Percentiles rank a stretch among this genome's conserved stretches.
These are phyloP conservation scores for Didymodactylos carnosus DNA, from an alignment of 2,888 invertebrate species.

Conservation along the genomic window DNA sequence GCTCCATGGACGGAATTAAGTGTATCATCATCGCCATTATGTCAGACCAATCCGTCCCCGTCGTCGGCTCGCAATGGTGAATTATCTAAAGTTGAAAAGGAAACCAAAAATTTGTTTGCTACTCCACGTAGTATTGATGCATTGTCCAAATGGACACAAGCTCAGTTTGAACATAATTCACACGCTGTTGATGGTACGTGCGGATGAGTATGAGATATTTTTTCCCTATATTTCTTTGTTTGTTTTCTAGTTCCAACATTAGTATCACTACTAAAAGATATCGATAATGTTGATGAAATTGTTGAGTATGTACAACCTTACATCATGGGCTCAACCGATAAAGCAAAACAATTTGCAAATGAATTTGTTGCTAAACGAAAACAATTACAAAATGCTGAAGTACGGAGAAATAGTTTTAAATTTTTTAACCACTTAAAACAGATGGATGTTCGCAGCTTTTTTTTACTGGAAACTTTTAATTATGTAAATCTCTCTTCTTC, in stretches of 20 bases:
- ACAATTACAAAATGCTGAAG: neutral
- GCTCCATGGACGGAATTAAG: neutral
- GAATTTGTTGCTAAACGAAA: neutral
- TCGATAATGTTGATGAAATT: neutral
- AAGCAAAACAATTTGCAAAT: neutral
- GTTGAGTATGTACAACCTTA: neutral
- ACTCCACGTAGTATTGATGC: neutral
- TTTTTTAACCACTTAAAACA: too few relatives aligned
- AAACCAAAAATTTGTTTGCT: neutral
- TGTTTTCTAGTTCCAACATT: neutral
- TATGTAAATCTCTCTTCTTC: neutral
- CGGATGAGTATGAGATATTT: too few relatives aligned
- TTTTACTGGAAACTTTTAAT: too few relatives aligned
- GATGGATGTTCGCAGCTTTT: too few relatives aligned
- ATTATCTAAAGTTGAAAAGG: neutral
- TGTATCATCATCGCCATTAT: neutral
- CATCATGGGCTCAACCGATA: neutral
- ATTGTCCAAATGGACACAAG: neutral
- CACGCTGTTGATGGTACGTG: neutral
- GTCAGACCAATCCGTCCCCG: too few relatives aligned
- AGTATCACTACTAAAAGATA: neutral
- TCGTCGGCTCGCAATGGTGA: neutral
- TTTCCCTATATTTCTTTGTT: neutral
- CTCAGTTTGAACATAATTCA: neutral
- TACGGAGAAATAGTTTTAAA: too few relatives aligned